Percentiles rank a stretch among this genome's conserved stretches.
phyloP scores from a whole-genome alignment of 2,113 vertebrate genomes.

The Alouatta palliata region DNA sequence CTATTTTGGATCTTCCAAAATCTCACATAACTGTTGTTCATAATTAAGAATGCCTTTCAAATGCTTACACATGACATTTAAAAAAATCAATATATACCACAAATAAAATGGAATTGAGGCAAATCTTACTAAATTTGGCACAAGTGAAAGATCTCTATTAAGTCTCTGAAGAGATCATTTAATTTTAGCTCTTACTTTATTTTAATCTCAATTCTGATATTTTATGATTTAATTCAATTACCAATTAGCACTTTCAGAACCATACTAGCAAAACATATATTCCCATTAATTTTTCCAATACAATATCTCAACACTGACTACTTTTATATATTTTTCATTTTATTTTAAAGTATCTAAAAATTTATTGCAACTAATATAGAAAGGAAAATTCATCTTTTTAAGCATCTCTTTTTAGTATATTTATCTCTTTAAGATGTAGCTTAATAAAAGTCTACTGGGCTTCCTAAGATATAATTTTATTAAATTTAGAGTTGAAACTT shows the following conservation, averaged over 20 bases:
- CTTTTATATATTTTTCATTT: not conserved
- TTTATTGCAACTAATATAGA: not conserved
- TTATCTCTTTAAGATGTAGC: conserved; percentile 35
- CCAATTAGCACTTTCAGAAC: not conserved
- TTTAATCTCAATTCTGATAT: not conserved
- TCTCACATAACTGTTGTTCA: conserved; percentile 28
- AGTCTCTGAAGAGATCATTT: not conserved
- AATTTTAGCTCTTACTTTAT: conserved; percentile 35
- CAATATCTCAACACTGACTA: not conserved
- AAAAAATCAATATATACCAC: not conserved
- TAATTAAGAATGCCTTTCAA: conserved; percentile 49
- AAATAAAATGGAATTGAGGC: conserved; percentile 11
- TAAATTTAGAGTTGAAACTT: conserved; percentile 59
- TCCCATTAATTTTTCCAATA: conserved; percentile 34
- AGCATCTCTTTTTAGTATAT: conserved; percentile 23
- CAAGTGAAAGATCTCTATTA: not conserved
- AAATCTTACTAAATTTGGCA: not conserved
- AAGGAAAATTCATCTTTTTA: conserved; percentile 15
- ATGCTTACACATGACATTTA: not conserved
- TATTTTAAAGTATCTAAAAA: conserved; percentile 25
- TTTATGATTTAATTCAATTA: conserved; percentile 17
- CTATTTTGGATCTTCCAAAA: conserved; percentile 33
- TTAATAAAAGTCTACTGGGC: conserved; percentile 22
- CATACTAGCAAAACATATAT: not conserved
- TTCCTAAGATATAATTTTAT: conserved; percentile 53